Conservation (phyloP, 2,888 invertebrate genomes). For the Drosophila neotestacea region DNA sequence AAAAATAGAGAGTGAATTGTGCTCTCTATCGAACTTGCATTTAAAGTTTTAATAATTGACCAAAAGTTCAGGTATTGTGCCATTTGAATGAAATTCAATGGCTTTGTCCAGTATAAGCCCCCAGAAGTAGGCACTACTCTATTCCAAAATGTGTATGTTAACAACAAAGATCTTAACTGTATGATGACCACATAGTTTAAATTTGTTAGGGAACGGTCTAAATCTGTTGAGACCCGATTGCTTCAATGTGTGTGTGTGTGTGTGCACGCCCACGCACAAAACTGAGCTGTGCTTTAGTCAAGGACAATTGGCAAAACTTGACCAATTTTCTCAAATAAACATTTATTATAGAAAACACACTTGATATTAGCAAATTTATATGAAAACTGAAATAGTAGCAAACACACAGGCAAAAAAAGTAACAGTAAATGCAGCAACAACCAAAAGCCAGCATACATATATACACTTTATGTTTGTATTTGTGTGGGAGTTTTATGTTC, state of each 20-base stretch:
- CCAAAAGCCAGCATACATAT: conserved; percentile 3
- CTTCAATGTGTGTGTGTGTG: conserved; percentile 23
- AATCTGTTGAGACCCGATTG: not conserved
- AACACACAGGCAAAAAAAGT: not conserved
- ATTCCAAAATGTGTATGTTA: not conserved
- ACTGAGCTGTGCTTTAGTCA: conserved; percentile 24
- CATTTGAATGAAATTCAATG: conserved; percentile 10
- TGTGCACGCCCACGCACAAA: conserved; percentile 44
- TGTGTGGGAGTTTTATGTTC: conserved; percentile 59
- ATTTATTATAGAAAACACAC: conserved; percentile 53
- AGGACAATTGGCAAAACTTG: conserved; percentile 28
- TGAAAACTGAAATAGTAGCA: conserved; percentile 24
- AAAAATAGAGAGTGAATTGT: conserved; percentile 2
- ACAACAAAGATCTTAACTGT: not conserved
- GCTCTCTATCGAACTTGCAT: conserved; percentile 26
- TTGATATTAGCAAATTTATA: conserved; percentile 50
- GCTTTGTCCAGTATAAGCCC: conserved; percentile 17
- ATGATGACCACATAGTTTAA: conserved; percentile 44
- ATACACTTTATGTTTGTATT: not conserved
- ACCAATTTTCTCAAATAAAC: conserved; percentile 24
- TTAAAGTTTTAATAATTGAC: conserved; percentile 17
- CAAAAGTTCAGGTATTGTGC: not conserved
- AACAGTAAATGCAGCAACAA: conserved; percentile 22
- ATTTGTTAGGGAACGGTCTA: conserved; percentile 13
- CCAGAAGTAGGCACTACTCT: conserved; percentile 58